Evolutionary conservation across 2,888 invertebrate species (phyloP).

Genomic region (Bombyx huttoni): DNA sequence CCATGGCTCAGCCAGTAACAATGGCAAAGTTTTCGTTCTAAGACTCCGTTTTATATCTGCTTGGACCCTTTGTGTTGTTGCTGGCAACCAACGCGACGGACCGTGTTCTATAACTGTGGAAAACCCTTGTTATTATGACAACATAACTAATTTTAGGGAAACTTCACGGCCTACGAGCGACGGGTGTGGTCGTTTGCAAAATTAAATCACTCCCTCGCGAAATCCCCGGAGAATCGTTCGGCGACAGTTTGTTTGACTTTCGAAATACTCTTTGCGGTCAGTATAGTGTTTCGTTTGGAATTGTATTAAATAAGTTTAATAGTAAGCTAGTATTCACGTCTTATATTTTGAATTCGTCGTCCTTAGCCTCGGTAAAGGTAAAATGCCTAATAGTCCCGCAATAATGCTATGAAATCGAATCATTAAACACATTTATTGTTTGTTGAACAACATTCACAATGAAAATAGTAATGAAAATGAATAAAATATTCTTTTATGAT

Average conservation of each 20-base stretch:
- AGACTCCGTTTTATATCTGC: slow-evolving; percentile 53
- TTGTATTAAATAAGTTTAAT: not conserved
- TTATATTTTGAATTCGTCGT: not conserved
- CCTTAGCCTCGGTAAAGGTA: not conserved
- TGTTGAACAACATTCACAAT: slow-evolving; percentile 1
- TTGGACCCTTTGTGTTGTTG: slow-evolving; percentile 41
- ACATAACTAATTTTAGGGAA: slow-evolving; percentile 36
- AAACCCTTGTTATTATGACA: slow-evolving; percentile 37
- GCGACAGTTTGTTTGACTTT: not conserved
- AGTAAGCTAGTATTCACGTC: not conserved
- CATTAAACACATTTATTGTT: no score
- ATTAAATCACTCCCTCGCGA: not conserved
- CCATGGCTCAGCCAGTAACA: slow-evolving; percentile 50
- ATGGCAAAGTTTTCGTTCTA: slow-evolving; percentile 59
- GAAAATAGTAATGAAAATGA: no score
- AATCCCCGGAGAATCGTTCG: not conserved
- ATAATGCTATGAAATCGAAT: no score
- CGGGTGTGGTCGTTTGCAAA: not conserved
- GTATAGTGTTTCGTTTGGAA: not conserved
- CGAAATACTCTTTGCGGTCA: not conserved
- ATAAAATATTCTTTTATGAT: no score
- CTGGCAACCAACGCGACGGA: slow-evolving; percentile 16
- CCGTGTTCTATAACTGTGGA: slow-evolving; percentile 23
- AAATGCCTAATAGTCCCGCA: not conserved
- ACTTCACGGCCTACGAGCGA: slow-evolving; percentile 6